Evolutionary conservation across 2,888 invertebrate species (phyloP), one percentile per base, ranked within the genome.

Genomic region (Molanna angustata): DNA sequence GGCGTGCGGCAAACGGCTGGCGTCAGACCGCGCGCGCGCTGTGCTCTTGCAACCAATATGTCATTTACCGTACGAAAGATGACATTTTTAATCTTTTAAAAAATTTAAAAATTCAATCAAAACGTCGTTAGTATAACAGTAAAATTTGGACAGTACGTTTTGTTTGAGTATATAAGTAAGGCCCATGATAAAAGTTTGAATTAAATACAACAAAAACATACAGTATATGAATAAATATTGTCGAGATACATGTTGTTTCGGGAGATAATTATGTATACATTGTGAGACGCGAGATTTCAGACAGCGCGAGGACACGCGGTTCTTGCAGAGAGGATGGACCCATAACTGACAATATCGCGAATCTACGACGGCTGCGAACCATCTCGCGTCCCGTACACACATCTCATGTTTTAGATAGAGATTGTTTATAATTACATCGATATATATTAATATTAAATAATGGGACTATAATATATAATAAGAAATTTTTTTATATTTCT

Each of bases 171-270:
- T 45, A 49, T 58, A 53, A 73, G 71, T 73, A 74, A 74, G 74
- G 74, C 73, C 73, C 74, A 74, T 71, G 70, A 72, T 71, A 71
- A 69, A 71, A 69, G 68, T 65, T 69, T 70, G 71, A 70, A 63
- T 60, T 62, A 58, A 55, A 54, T 53, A 59, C 54, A 54, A 59
- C 39, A 61, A 66, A 65, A 68, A 65, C 61, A 67, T 67, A 68
- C 68, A 67, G 68, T 67, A 68, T 56, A 59, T 59, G 48, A 49
- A 56, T 56, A 56, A 58, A 60, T 60, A 60, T 58, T 60, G 60
- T 60, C 57, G 57, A 56, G 52, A 58, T 60, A 57, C 56, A 57
- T 57, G 56, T 59, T 59, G 53, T 48, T 59, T 56, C 49, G 45
- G 56, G 53, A 57, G 52, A 51, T 52, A 47, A 41, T 40, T 52